These are phyloP conservation scores for Chrysomallon squamiferum DNA, from an alignment of 1,140 invertebrate species.

Conservation along the genomic window DNA sequence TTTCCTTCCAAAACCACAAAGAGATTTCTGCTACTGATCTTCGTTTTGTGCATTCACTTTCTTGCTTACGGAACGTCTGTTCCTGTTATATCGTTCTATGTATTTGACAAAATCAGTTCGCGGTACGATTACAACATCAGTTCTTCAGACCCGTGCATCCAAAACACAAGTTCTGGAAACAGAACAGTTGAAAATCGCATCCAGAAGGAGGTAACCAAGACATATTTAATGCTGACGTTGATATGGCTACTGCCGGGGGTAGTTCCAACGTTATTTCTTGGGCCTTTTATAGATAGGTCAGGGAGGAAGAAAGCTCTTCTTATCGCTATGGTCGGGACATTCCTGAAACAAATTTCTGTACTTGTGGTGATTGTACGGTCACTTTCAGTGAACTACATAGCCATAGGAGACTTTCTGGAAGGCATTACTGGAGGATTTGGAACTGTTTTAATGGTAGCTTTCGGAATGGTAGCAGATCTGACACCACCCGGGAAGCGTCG, in stretches of 20 bases:
- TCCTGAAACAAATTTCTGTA: background rate
- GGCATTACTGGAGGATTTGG: slow-evolving; percentile 1
- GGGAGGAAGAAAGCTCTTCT: background rate
- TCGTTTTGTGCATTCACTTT: background rate
- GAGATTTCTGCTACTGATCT: too few species aligned
- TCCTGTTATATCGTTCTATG: background rate
- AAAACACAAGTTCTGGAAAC: background rate
- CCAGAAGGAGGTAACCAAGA: background rate
- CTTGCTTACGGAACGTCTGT: background rate
- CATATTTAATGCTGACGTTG: background rate
- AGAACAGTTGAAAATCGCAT: background rate
- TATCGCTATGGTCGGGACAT: background rate
- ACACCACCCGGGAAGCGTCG: background rate
- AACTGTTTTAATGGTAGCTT: background rate
- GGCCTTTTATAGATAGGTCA: background rate
- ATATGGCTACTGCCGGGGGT: background rate
- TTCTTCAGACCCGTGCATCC: background rate
- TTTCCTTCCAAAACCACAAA: background rate
- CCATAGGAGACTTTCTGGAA: slow-evolving; percentile 5
- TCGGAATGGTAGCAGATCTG: slow-evolving; percentile 1
- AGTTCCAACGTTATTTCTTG: background rate
- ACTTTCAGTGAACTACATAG: background rate
- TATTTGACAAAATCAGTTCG: background rate
- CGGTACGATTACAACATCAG: background rate
- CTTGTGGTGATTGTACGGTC: background rate